Evolutionary conservation across 2,113 vertebrate genomes (phyloP).

Genomic region (Sceloporus undulatus): DNA sequence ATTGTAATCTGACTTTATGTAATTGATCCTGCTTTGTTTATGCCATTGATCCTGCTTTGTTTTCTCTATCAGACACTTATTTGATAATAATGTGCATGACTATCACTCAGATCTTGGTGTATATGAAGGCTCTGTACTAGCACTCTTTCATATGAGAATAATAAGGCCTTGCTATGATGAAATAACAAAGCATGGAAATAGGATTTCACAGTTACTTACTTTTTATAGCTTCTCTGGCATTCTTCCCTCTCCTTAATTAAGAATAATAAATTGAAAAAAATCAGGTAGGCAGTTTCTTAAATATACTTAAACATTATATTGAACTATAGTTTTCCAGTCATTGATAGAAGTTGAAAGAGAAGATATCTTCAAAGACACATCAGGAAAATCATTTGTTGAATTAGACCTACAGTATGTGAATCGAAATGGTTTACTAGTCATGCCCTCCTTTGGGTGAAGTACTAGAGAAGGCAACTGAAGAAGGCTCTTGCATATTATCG

Average conservation of each 20-base stretch:
- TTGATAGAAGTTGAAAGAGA: not conserved
- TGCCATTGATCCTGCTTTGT: too few relatives aligned
- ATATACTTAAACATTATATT: not conserved
- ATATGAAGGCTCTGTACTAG: not conserved
- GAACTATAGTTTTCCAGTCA: not conserved
- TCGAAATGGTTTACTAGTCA: not conserved
- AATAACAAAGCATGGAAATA: not conserved
- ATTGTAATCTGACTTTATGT: too few relatives aligned
- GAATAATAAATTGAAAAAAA: slow-evolving; percentile 15
- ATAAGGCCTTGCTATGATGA: not conserved
- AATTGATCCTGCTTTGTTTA: too few relatives aligned
- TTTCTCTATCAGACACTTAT: too few relatives aligned
- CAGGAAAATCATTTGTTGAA: not conserved
- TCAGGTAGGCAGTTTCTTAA: not conserved
- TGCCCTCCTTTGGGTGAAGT: not conserved
- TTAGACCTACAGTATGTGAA: not conserved
- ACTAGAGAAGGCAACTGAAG: not conserved
- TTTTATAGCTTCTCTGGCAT: not conserved
- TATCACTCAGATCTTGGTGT: too few relatives aligned
- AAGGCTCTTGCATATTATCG: not conserved
- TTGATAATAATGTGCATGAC: too few relatives aligned
- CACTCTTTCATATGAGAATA: not conserved
- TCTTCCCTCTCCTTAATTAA: not conserved
- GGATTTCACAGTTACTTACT: not conserved
- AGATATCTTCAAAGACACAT: not conserved